A percentile compares a stretch with the other conserved stretches of the same genome.
Evolutionary conservation across 2,113 vertebrate genomes (phyloP).

Genomic region (Sigmodon hispidus): DNA sequence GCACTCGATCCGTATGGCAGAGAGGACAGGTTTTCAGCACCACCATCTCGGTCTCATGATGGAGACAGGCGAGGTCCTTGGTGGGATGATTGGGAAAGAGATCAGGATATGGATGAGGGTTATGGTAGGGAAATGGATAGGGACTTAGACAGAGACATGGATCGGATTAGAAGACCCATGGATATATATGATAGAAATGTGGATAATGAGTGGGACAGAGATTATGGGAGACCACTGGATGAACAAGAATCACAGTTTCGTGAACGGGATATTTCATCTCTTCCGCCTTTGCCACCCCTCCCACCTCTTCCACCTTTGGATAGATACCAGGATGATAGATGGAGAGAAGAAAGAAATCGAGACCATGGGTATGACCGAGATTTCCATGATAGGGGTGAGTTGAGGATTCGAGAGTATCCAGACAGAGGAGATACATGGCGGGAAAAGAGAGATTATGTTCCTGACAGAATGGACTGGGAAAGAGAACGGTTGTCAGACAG

Average conservation of each 20-base stretch:
- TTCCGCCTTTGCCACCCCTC: slow-evolving; percentile 88
- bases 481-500: slow-evolving; percentile 87
- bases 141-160: slow-evolving; percentile 87
- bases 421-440: slow-evolving; percentile 88
- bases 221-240: slow-evolving; percentile 88
- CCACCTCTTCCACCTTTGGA: slow-evolving; percentile 89
- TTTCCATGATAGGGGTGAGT: slow-evolving; percentile 89
- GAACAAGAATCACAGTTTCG: slow-evolving; percentile 89
- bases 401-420: slow-evolving; percentile 91
- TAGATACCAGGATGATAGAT: slow-evolving; percentile 90
- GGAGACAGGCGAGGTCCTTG: slow-evolving; percentile 84
- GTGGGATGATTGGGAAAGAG: slow-evolving; percentile 89
- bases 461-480: slow-evolving; percentile 91
- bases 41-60: slow-evolving; percentile 88
- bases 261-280: slow-evolving; percentile 89
- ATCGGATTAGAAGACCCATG: slow-evolving; percentile 87
- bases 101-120: slow-evolving; percentile 84
- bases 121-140: slow-evolving; percentile 84
- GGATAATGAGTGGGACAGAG: slow-evolving; percentile 88
- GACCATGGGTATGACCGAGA: slow-evolving; percentile 90
- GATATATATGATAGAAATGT: slow-evolving; percentile 88
- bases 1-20: slow-evolving; percentile 88
- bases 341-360: slow-evolving; percentile 91
- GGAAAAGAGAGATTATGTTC: slow-evolving; percentile 88
- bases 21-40: slow-evolving; percentile 88